phyloP scores from a whole-genome alignment of 37 sponge, comb jelly and placozoan species.

The Bolinopsis microptera region DNA sequence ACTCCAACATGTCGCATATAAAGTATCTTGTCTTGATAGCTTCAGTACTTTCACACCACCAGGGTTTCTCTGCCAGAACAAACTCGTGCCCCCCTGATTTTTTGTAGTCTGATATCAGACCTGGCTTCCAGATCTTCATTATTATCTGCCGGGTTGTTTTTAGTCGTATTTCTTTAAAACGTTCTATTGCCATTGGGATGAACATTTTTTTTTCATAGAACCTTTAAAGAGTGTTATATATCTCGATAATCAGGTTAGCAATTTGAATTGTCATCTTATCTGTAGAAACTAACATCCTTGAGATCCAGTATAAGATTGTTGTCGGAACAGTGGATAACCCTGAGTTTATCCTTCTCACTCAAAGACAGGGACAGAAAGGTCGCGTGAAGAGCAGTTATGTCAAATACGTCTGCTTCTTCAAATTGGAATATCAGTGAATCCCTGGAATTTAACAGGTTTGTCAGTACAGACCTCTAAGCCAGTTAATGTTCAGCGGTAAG shows the following conservation, averaged over 20 bases:
- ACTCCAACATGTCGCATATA: slow-evolving; percentile 40
- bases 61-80: slow-evolving; percentile 55
- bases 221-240: no score
- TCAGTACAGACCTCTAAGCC: no score
- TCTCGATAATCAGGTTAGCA: no score
- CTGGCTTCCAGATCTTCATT: slow-evolving; percentile 64
- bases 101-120: slow-evolving; percentile 56
- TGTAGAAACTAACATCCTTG: slow-evolving; percentile 29
- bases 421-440: slow-evolving; percentile 65
- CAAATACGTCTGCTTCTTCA: neutral
- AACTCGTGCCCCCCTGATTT: slow-evolving; percentile 59
- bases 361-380: slow-evolving; percentile 53
- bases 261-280: neutral
- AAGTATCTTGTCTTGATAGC: slow-evolving; percentile 58
- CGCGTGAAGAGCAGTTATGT: slow-evolving; percentile 45
- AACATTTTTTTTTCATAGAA: no score
- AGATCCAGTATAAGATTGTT: slow-evolving; percentile 39
- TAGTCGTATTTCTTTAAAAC: no score
- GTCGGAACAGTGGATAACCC: slow-evolving; percentile 57
- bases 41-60: slow-evolving; percentile 64
- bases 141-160: slow-evolving; percentile 47
- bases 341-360: slow-evolving; percentile 58
- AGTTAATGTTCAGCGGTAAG: no score
- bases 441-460: neutral
- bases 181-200: no score